Evolutionary conservation across 1,140 invertebrate genomes (phyloP).

Genomic region (Dryas iulia): DNA sequence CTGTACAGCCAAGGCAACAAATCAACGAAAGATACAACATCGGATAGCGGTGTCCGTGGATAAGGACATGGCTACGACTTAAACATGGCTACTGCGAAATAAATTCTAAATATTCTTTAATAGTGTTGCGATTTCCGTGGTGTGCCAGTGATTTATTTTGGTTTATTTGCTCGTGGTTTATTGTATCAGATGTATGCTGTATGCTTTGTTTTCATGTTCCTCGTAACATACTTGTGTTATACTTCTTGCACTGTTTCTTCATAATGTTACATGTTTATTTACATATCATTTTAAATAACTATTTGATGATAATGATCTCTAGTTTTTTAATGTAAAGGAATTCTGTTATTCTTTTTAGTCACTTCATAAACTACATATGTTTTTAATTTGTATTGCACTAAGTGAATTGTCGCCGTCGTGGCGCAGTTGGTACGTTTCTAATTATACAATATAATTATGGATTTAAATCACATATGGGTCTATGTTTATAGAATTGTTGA

Average conservation of each 20-base stretch:
- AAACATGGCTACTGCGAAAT: conserved; percentile 42
- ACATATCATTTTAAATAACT: background rate
- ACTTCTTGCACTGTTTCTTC: background rate
- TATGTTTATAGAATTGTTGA: background rate
- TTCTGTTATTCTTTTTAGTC: background rate
- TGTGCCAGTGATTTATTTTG: conserved; percentile 25
- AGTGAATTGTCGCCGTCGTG: background rate
- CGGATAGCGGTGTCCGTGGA: conserved; percentile 60
- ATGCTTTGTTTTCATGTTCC: conserved; percentile 23
- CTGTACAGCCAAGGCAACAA: conserved; percentile 67
- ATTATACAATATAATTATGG: background rate
- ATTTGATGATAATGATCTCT: background rate
- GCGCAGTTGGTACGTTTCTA: background rate
- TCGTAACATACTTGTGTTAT: conserved; percentile 14
- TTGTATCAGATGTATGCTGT: conserved; percentile 26
- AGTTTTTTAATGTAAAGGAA: background rate
- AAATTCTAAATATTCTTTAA: conserved; percentile 43
- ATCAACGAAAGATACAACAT: conserved; percentile 74
- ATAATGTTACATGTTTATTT: background rate
- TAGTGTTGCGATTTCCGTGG: conserved; percentile 41
- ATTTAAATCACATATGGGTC: background rate
- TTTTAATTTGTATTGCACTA: conserved; percentile 16
- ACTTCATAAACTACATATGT: background rate
- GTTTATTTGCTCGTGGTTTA: conserved; percentile 33
- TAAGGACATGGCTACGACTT: conserved; percentile 53